A percentile compares a stretch with the other conserved stretches of the same genome.
These are phyloP conservation scores for Chaetogeoica ovagalla DNA, from an alignment of 2,888 invertebrate species.

Conservation along the genomic window DNA sequence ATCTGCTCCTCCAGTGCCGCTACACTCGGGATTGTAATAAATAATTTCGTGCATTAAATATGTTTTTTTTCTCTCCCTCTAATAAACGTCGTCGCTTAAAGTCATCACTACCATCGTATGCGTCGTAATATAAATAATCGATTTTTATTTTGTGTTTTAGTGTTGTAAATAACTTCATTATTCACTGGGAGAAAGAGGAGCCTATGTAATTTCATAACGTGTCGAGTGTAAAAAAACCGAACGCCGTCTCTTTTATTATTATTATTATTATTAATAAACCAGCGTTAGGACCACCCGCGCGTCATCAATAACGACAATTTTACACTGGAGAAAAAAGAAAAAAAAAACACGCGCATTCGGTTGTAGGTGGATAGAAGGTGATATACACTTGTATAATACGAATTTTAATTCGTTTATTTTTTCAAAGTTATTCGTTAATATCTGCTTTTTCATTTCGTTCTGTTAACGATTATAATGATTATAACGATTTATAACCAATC, in stretches of 20 bases:
- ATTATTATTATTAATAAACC: not conserved
- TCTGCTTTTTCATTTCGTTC: not conserved
- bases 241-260: too few relatives aligned
- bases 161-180: not conserved
- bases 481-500: too few relatives aligned
- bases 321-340: conserved; percentile 3
- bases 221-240: conserved; percentile 11
- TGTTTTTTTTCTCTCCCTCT: too few relatives aligned
- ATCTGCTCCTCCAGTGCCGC: too few relatives aligned
- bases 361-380: not conserved
- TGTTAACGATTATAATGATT: not conserved
- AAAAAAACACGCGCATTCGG: not conserved
- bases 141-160: too few relatives aligned
- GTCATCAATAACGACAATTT: not conserved
- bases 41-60: too few relatives aligned
- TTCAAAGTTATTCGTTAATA: not conserved
- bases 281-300: conserved; percentile 3
- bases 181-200: not conserved
- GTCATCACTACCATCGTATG: too few relatives aligned
- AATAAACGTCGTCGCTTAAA: too few relatives aligned
- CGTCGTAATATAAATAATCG: too few relatives aligned
- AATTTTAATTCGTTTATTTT: not conserved
- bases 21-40: too few relatives aligned
- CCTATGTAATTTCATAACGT: not conserved
- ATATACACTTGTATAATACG: too few relatives aligned